Conservation (phyloP, 2,888 invertebrate species). For the Sceliomorpha sp. region DNA sequence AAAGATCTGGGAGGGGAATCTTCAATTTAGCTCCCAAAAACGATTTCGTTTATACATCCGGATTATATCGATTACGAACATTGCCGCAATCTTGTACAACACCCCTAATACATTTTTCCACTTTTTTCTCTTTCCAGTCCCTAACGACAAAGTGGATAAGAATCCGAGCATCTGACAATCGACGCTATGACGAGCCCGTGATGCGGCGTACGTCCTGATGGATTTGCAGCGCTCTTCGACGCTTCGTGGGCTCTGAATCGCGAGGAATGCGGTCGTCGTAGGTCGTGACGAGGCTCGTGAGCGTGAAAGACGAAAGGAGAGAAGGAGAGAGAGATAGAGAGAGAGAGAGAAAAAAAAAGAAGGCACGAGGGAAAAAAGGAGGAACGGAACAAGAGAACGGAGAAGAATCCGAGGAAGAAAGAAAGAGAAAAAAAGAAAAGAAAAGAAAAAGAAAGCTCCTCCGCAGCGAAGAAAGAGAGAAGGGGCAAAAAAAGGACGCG, state of each 20-base stretch:
- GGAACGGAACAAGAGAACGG: slow-evolving; percentile 14
- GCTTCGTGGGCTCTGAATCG: slow-evolving; percentile 47
- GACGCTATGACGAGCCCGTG: slow-evolving; percentile 44
- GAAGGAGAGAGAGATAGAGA: slow-evolving; percentile 15
- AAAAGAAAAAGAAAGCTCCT: slow-evolving; percentile 31
- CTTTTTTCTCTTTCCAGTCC: slow-evolving; percentile 16
- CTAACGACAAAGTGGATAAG: slow-evolving; percentile 20
- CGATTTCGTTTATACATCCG: too few relatives aligned
- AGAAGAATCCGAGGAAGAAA: slow-evolving; percentile 27
- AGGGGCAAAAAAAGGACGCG: slow-evolving; percentile 43
- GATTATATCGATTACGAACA: too few relatives aligned
- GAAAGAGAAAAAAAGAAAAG: slow-evolving; percentile 20
- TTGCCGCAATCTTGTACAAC: too few relatives aligned
- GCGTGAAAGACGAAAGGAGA: slow-evolving; percentile 26
- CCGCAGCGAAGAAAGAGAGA: slow-evolving; percentile 17
- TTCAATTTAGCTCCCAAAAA: too few relatives aligned
- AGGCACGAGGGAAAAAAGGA: slow-evolving; percentile 17
- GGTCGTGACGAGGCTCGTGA: slow-evolving; percentile 42
- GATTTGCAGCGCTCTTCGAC: slow-evolving; percentile 40
- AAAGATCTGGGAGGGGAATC: too few relatives aligned
- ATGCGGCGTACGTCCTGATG: slow-evolving; percentile 43
- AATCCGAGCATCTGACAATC: slow-evolving; percentile 39
- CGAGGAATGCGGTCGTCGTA: slow-evolving; percentile 50
- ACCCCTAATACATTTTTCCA: too few relatives aligned
- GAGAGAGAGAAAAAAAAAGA: slow-evolving; percentile 15